Base-by-base conservation (phyloP, 2,113 vertebrate species). In the Machaerirhynchus nigripectus region DNA sequence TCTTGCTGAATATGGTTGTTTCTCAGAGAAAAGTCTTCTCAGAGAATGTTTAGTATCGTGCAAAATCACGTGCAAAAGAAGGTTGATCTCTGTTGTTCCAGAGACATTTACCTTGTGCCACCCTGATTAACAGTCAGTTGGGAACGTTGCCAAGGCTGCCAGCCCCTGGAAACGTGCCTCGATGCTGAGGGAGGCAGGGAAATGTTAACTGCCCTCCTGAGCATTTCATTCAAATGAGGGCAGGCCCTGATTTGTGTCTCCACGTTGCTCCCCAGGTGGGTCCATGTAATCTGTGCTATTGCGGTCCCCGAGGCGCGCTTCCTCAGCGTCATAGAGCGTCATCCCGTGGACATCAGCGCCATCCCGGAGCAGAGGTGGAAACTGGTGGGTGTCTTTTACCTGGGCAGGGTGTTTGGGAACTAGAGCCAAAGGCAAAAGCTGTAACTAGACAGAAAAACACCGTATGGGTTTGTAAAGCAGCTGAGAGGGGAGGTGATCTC, bases 241-340 rank as follows among this genome's bases (percentile, higher is more conserved):
- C 61, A 80, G 83, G 21, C 44, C 61, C 63, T 93, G 79, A 78
- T 87, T 71, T 77, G 27, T 87, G 52, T 68, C 35, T 30, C 16
- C 4, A 0, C 74, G 35, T 27, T 59, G 70, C 30, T 97, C 37
- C 60, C 37, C 95, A 99, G 99, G 94, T 99, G 99, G 99, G 98
- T 99, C 55, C 99, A 99, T 1, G 97, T 99, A 15, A 98, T 99
- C 96, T 99, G 99, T 75, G 99, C 99, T 35, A 99, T 99, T 2
- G 99, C 99, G 1, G 99, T 99, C 65, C 98, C 99, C 0, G 99
- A 99, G 96, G 99, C 98, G 61, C 98, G 98, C 28, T 99, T 99
- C 61, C 95, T 99, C 88, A 99, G 98, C 3, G 98, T 98, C 46
- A 98, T 98, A 1, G 98, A 99, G 76, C 98, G 99, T 84, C 99